Conservation (phyloP, 2,113 vertebrate genomes). For the Apodemus sylvaticus region DNA sequence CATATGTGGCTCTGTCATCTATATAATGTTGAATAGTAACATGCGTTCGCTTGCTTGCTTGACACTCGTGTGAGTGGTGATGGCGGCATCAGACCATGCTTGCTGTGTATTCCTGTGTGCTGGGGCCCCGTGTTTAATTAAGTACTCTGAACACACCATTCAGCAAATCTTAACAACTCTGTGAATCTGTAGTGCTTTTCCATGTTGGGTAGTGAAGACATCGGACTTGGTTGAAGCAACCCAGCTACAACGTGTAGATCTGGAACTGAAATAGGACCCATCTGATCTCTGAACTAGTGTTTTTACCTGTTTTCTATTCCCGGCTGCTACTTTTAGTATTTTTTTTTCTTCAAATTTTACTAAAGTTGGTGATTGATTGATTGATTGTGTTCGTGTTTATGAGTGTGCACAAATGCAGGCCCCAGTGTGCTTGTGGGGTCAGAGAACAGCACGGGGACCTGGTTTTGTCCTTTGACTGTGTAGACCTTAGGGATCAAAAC, state of each 20-base stretch:
- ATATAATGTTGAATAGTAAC: slow-evolving; percentile 4
- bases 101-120: background rate
- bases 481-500: background rate
- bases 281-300: background rate
- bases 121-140: background rate
- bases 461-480: background rate
- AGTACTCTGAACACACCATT: background rate
- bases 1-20: slow-evolving; percentile 18
- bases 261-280: background rate
- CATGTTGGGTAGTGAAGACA: background rate
- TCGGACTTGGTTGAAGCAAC: background rate
- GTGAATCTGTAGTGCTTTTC: background rate
- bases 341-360: background rate
- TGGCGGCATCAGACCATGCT: background rate
- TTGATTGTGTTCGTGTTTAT: background rate
- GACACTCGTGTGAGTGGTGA: background rate
- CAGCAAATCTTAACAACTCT: background rate
- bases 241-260: background rate
- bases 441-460: background rate
- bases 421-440: background rate
- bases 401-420: background rate
- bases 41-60: slow-evolving; percentile 23
- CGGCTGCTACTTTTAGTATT: background rate
- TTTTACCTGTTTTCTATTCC: background rate
- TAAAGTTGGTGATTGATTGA: background rate